Conservation (phyloP, 2,113 vertebrate species). For the Ursus arctos region DNA sequence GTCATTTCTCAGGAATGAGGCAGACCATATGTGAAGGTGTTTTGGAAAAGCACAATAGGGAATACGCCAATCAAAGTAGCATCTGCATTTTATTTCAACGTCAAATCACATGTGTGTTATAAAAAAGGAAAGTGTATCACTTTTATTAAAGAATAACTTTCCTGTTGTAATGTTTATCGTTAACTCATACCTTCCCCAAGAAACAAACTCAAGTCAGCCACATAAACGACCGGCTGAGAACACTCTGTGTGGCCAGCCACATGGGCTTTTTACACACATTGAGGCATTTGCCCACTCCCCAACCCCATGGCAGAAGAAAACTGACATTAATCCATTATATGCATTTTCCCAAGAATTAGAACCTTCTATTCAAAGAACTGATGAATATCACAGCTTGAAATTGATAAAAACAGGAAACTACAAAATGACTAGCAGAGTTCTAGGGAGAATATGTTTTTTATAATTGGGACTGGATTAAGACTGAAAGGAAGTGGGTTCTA, state of each 20-base stretch:
- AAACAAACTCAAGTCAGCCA: background rate
- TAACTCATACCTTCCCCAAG: slow-evolving; percentile 81
- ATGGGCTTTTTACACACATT: background rate
- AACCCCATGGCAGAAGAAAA: background rate
- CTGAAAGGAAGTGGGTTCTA: slow-evolving; percentile 48
- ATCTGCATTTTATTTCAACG: slow-evolving; percentile 91
- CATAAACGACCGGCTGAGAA: background rate
- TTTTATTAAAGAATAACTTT: slow-evolving; percentile 87
- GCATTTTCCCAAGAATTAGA: slow-evolving; percentile 37
- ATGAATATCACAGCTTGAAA: slow-evolving; percentile 42
- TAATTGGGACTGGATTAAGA: background rate
- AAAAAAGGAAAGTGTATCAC: slow-evolving; percentile 87
- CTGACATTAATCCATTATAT: background rate
- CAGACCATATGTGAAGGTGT: slow-evolving; percentile 93
- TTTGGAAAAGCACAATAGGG: slow-evolving; percentile 90
- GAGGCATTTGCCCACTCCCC: background rate
- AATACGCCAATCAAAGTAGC: slow-evolving; percentile 89
- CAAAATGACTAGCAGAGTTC: background rate
- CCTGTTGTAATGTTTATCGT: slow-evolving; percentile 74
- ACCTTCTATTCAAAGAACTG: slow-evolving; percentile 15
- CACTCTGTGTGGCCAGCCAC: background rate
- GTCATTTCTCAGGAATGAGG: slow-evolving; percentile 89
- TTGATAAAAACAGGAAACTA: slow-evolving; percentile 28
- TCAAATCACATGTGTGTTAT: slow-evolving; percentile 90
- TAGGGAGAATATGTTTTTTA: slow-evolving; percentile 22